Evolutionary conservation across 2,888 invertebrate genomes (phyloP), one percentile per base, ranked within the genome.

Genomic region (Tenthredo amoena): DNA sequence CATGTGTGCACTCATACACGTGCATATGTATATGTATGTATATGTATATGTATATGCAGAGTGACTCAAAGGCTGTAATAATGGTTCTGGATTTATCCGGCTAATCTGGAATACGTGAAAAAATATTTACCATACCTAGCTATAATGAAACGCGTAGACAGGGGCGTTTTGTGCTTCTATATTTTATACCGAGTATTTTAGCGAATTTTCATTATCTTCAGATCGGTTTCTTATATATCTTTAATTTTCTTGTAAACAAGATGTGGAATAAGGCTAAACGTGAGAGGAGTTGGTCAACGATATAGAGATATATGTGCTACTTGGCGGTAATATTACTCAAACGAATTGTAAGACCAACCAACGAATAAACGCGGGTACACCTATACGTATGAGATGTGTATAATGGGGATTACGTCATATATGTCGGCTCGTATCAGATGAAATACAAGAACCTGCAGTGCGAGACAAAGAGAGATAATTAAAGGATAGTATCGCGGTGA

Each of bases 381-480:
- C 72, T 55, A 55, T n/a, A 62, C 26, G 40, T 72, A 72, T 34
- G 18, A 72, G 18, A 72, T 37, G 10, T 74, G 72, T 12, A 21
- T 74, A 31, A 74, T 74, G 72, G n/a, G 40, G 72, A 43, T 74
- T 43, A 40, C 43, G 72, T 74, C 72, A 40, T n/a, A 40, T n/a
- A 55, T 55, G 40, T 43, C 21, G 5, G 43, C 43, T 43, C 21
- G 72, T 74, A 74, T 43, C 43, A 74, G 43, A 74, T 26, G 21
- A 43, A 43, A 74, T 74, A 43, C 5, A 37, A 81, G 40, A 34
- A 21, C 21, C n/a, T n/a, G n/a, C 7, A 81, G 62, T 26, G 18
- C 9, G 62, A 62, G 55, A 62, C 37, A 37, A 81, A 37, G 62
- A 37, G 40, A 62, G 40, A 58, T 40, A 65, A 81, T 31, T 34